Percentiles rank a stretch among this genome's conserved stretches.
phyloP scores from a whole-genome alignment of 2,888 invertebrate species.

The Candidula unifasciata region DNA sequence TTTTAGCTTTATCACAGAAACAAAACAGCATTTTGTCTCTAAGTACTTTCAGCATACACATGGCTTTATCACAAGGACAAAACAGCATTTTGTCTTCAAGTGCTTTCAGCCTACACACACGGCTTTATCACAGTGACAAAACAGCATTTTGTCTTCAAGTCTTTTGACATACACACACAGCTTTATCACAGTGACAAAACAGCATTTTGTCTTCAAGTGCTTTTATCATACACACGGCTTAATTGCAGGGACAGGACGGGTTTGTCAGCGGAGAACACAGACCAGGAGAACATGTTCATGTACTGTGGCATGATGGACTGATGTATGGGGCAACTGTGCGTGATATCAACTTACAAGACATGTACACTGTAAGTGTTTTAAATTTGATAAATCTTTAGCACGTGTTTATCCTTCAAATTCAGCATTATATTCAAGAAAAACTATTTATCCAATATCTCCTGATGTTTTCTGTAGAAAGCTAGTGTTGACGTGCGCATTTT shows the following conservation, averaged over 20 bases:
- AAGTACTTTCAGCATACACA: neutral
- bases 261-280: constrained; percentile 73
- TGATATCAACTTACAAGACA: constrained; percentile 73
- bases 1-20: too few relatives aligned
- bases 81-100: neutral
- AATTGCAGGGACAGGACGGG: constrained; percentile 66
- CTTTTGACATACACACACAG: neutral
- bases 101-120: neutral
- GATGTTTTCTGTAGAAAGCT: neutral
- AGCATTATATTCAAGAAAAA: neutral
- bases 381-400: neutral
- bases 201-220: neutral
- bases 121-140: neutral
- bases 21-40: neutral
- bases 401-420: neutral
- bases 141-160: neutral
- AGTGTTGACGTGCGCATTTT: neutral
- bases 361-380: constrained; percentile 72
- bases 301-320: constrained; percentile 81
- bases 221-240: neutral
- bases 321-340: constrained; percentile 74
- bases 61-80: neutral
- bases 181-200: neutral
- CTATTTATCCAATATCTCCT: neutral
- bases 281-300: constrained; percentile 80